phyloP scores from a whole-genome alignment of 2,888 invertebrate species.

The Tenthredo amoena region DNA sequence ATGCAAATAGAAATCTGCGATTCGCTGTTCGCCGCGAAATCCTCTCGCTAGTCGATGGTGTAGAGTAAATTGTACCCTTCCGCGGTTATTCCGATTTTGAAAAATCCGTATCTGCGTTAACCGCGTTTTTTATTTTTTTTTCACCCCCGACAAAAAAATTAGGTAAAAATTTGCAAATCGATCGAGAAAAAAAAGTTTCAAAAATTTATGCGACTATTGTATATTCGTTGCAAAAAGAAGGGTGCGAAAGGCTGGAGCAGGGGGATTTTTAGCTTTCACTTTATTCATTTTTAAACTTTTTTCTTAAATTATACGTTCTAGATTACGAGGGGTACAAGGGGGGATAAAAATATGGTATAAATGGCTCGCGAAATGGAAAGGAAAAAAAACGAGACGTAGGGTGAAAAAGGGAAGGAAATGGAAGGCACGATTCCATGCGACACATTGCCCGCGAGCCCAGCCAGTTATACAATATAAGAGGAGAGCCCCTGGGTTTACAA shows the following conservation, averaged over 20 bases:
- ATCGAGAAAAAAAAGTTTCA: neutral
- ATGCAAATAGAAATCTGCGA: conserved; percentile 29
- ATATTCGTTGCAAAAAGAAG: too few species aligned
- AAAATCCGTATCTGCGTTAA: neutral
- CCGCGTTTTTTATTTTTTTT: neutral
- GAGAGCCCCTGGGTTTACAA: conserved; percentile 41
- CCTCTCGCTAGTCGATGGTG: too few species aligned
- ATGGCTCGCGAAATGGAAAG: neutral
- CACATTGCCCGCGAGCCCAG: conserved; percentile 4
- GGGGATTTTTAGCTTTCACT: neutral
- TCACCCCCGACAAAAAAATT: neutral
- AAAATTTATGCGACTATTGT: neutral
- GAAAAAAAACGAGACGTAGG: neutral
- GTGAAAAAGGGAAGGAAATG: conserved; percentile 12
- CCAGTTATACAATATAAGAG: conserved; percentile 1
- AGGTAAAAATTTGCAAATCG: neutral
- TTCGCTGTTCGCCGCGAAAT: neutral
- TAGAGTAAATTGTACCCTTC: too few species aligned
- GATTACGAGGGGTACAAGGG: neutral
- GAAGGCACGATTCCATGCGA: conserved; percentile 14
- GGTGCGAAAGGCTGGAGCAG: neutral
- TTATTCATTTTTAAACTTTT: neutral
- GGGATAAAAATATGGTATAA: conserved; percentile 31
- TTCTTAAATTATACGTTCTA: neutral
- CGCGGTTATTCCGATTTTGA: neutral